Conservation (phyloP, 2,888 invertebrate genomes). For the Trypoxylon attenuatum region DNA sequence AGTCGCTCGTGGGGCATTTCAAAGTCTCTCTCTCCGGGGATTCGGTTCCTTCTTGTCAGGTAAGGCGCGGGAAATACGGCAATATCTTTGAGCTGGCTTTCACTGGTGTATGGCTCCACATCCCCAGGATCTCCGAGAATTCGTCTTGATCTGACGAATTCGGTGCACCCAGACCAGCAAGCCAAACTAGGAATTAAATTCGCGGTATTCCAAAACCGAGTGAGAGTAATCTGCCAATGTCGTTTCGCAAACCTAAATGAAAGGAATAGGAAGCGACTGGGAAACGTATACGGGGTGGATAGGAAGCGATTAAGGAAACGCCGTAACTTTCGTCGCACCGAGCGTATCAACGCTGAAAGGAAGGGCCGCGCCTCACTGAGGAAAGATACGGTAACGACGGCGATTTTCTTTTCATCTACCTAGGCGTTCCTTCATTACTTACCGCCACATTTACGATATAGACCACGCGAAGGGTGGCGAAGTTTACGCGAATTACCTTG, state of each 20-base stretch:
- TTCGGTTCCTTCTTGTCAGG: constrained; percentile 2
- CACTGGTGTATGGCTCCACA: not conserved
- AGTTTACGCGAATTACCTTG: not conserved
- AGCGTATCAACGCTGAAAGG: not conserved
- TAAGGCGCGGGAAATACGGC: constrained; percentile 37
- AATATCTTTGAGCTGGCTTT: constrained; percentile 18
- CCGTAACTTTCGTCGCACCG: not conserved
- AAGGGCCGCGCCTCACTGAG: not conserved
- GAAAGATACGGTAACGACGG: not conserved
- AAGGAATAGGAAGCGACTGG: not conserved
- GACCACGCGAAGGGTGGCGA: not conserved
- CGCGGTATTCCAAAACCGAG: not conserved
- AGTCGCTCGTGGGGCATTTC: not conserved
- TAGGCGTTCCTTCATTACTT: not conserved
- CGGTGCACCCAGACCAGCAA: no score
- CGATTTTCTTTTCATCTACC: not conserved
- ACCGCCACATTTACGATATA: not conserved
- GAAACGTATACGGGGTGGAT: not conserved
- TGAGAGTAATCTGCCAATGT: not conserved
- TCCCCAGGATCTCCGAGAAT: not conserved
- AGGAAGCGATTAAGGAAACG: not conserved
- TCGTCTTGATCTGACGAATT: constrained; percentile 3
- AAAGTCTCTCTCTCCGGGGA: constrained; percentile 1
- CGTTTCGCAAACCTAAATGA: not conserved
- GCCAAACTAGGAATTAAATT: constrained; percentile 11